Evolutionary conservation across 2,797 vertebrate species (phyloP).

Genomic region (Karalla daura): DNA sequence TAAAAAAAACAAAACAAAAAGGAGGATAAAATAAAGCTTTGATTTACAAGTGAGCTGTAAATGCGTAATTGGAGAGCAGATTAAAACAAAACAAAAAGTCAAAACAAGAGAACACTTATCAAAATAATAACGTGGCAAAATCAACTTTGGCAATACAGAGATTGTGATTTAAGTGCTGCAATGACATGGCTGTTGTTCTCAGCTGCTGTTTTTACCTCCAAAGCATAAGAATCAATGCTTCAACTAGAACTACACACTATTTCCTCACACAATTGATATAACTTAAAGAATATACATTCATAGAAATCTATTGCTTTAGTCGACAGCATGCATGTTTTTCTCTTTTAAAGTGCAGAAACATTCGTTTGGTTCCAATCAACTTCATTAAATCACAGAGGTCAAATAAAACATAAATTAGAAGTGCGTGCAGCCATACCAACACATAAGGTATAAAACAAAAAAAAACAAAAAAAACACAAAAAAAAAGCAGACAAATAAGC

Average conservation of each 20-base stretch:
- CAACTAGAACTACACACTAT: conserved; percentile 28
- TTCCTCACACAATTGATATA: conserved; percentile 10
- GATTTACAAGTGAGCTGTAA: background rate
- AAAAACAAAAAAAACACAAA: conserved; percentile 28
- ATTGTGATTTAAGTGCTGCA: conserved; percentile 6
- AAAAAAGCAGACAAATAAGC: conserved; percentile 28
- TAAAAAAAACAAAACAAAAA: background rate
- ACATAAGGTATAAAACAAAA: conserved; percentile 46
- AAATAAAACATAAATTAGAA: conserved; percentile 30
- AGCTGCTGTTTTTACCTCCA: conserved; percentile 26
- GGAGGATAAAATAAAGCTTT: background rate
- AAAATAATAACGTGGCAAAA: background rate
- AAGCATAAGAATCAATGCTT: conserved; percentile 13
- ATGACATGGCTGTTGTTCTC: background rate
- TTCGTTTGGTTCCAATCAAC: conserved; percentile 52
- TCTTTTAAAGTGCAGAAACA: conserved; percentile 71
- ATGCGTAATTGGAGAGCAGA: background rate
- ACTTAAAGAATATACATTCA: conserved; percentile 45
- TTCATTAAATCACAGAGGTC: conserved; percentile 32
- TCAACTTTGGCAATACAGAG: conserved; percentile 1
- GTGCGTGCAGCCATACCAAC: background rate
- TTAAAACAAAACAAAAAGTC: background rate
- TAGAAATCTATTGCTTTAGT: conserved; percentile 66
- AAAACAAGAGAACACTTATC: background rate
- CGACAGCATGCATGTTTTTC: conserved; percentile 60